A percentile compares a stretch with the other conserved stretches of the same genome.
phyloP scores from a whole-genome alignment of 2,797 vertebrate genomes.

The Streptopelia turtur region DNA sequence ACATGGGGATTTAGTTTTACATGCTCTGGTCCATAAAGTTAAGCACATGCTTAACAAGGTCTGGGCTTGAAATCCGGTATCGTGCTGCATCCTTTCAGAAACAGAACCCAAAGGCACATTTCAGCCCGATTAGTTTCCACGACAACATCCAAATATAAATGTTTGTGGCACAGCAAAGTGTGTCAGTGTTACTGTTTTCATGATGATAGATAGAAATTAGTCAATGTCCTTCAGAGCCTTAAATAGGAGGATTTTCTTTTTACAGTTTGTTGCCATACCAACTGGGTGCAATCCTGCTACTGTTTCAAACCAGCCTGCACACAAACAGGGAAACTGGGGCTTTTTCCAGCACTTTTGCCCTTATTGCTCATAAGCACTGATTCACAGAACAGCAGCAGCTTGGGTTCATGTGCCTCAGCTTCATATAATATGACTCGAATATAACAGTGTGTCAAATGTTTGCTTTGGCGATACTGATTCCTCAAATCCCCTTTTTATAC shows the following conservation, averaged over 20 bases:
- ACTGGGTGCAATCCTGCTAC: neutral
- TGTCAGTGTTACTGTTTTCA: neutral
- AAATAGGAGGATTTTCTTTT: neutral
- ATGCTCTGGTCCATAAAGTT: neutral
- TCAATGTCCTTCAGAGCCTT: neutral
- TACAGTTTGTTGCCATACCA: slow-evolving; percentile 46
- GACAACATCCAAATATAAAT: slow-evolving; percentile 65
- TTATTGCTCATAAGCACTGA: neutral
- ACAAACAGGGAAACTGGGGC: neutral
- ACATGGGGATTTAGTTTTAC: neutral
- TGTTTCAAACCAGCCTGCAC: rapidly evolving
- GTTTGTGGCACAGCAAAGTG: neutral
- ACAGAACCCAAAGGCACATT: neutral
- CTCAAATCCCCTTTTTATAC: slow-evolving; percentile 75
- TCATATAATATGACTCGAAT: slow-evolving; percentile 43
- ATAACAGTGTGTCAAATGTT: slow-evolving; percentile 74
- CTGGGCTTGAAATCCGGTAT: neutral
- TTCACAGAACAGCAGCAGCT: slow-evolving; percentile 5
- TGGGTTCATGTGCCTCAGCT: slow-evolving; percentile 22
- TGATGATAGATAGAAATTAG: neutral
- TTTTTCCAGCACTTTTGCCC: slow-evolving; percentile 46
- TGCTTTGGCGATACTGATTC: slow-evolving; percentile 64
- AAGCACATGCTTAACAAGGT: neutral
- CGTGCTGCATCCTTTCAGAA: neutral
- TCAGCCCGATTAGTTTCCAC: slow-evolving; percentile 58